These are phyloP conservation scores for Drosophila novamexicana DNA, from an alignment of 1,140 invertebrate genomes.

Conservation along the genomic window DNA sequence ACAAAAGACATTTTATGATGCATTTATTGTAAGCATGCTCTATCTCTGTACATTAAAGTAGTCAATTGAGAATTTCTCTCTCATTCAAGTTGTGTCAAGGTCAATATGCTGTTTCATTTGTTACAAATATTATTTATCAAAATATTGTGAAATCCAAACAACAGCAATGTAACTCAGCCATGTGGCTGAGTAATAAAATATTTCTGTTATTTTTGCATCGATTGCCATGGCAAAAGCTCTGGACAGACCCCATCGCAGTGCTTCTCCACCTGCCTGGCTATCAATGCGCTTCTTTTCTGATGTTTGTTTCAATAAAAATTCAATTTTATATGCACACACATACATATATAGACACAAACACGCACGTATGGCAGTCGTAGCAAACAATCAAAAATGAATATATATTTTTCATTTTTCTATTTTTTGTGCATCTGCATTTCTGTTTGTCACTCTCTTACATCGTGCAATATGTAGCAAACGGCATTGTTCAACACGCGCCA, in stretches of 20 bases:
- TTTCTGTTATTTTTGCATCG: constrained; percentile 43
- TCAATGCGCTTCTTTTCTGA: constrained; percentile 26
- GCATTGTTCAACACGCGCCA: background rate
- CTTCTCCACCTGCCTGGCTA: constrained; percentile 28
- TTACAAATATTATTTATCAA: constrained; percentile 11
- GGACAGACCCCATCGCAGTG: background rate
- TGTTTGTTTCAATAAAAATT: constrained; percentile 58
- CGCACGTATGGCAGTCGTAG: background rate
- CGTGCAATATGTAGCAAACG: constrained; percentile 45
- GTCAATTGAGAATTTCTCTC: background rate
- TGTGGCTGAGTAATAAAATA: constrained; percentile 27
- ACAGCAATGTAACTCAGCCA: constrained; percentile 4
- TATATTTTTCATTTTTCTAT: constrained; percentile 26
- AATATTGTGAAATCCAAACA: background rate
- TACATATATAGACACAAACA: background rate
- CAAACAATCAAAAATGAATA: constrained; percentile 30
- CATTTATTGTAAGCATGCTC: background rate
- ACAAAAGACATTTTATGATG: too few relatives aligned
- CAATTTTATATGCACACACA: constrained; percentile 46
- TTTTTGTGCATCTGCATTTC: constrained; percentile 12
- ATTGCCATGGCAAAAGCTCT: constrained; percentile 16
- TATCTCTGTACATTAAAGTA: background rate
- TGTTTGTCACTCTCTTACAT: constrained; percentile 14
- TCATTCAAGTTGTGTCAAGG: constrained; percentile 10
- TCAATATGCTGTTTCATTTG: background rate